Percentiles rank a stretch among this genome's conserved stretches.
Conservation (phyloP, 2,888 invertebrate genomes). For the Plagodis pulveraria region DNA sequence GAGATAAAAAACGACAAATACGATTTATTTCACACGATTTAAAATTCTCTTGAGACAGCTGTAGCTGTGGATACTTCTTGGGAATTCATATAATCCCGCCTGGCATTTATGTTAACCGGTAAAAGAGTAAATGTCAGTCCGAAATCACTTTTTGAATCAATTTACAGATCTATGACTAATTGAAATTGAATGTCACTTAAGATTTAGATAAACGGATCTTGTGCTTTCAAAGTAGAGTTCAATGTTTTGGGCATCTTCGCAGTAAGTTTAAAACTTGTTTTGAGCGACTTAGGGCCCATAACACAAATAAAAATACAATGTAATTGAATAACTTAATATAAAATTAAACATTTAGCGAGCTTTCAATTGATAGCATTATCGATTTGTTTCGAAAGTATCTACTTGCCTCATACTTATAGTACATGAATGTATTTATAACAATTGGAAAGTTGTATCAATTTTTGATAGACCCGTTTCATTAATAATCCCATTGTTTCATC, state of each 20-base stretch:
- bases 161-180: constrained; percentile 62
- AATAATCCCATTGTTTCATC: constrained; percentile 60
- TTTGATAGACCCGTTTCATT: constrained; percentile 43
- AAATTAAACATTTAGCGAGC: too few species aligned
- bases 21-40: constrained; percentile 57
- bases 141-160: constrained; percentile 30
- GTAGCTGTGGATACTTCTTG: constrained; percentile 45
- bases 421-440: constrained; percentile 11
- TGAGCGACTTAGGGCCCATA: too few species aligned
- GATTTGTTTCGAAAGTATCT: too few species aligned
- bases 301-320: too few species aligned
- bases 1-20: constrained; percentile 44
- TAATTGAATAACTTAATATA: too few species aligned
- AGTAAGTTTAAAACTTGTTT: too few species aligned
- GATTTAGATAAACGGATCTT: constrained; percentile 64
- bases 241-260: constrained; percentile 24
- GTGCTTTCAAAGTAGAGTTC: constrained; percentile 25
- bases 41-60: constrained; percentile 44
- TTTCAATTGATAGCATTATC: too few species aligned
- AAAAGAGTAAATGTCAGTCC: constrained; percentile 62
- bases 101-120: constrained; percentile 69
- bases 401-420: neutral
- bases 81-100: constrained; percentile 63
- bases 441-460: constrained; percentile 28
- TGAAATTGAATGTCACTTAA: constrained; percentile 68